A percentile compares a stretch with the other conserved stretches of the same genome.
Conservation (phyloP, 92 coral and sea anemone genomes). For the Phenganax marumi region DNA sequence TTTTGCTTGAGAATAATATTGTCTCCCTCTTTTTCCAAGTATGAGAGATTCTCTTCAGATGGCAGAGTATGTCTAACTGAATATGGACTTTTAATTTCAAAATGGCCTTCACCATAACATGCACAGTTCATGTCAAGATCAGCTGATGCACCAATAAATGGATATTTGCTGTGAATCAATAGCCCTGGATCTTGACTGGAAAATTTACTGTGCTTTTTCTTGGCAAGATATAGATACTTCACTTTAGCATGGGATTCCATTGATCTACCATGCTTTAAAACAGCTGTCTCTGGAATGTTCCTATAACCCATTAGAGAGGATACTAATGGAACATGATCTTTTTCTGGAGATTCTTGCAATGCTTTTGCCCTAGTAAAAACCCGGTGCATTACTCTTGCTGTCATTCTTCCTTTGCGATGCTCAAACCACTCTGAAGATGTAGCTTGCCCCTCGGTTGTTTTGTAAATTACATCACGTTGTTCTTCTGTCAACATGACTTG, state of each 20-base stretch:
- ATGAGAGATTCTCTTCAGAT: not conserved
- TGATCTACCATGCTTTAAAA: not conserved
- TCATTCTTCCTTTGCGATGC: slow-evolving; percentile 47
- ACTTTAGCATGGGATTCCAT: not conserved
- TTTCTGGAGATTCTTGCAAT: not conserved
- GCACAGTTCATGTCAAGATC: not conserved
- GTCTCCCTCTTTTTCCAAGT: not conserved
- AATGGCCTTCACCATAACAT: not conserved
- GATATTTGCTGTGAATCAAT: not conserved
- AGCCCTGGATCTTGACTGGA: slow-evolving; percentile 3
- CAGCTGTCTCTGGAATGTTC: not conserved
- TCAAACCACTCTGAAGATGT: slow-evolving; percentile 39
- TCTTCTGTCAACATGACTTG: not conserved
- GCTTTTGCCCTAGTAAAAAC: slow-evolving; percentile 38
- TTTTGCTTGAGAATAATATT: not conserved
- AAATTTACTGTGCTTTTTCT: not conserved
- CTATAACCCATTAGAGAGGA: not conserved
- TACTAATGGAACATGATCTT: not conserved
- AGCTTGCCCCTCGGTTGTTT: slow-evolving; percentile 49
- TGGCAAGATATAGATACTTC: not conserved
- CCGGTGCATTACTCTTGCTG: slow-evolving; percentile 50
- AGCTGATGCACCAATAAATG: not conserved
- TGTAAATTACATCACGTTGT: not conserved
- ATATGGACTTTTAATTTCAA: not conserved
- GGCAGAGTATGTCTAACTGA: not conserved